Conservation (phyloP, 2,797 vertebrate genomes). For the Enteromius radiatus region DNA sequence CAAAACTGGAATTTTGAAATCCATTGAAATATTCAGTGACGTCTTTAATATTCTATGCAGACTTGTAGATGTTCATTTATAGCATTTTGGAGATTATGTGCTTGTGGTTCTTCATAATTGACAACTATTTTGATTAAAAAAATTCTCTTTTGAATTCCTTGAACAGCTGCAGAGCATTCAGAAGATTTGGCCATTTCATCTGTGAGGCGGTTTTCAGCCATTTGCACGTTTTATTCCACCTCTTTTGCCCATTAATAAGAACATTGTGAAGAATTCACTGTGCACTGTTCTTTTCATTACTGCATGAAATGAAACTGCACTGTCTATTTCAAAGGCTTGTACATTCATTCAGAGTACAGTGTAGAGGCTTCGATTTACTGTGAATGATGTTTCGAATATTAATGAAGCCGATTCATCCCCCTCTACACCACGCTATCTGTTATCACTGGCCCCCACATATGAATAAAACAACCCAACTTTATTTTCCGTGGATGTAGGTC, state of each 20-base stretch:
- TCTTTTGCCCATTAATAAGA: slow-evolving; percentile 46
- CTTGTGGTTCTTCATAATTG: not conserved
- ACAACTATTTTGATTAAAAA: not conserved
- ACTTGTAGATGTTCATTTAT: slow-evolving; percentile 7
- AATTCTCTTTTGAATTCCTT: slow-evolving; percentile 24
- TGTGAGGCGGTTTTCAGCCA: slow-evolving; percentile 40
- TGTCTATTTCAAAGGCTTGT: slow-evolving; percentile 32
- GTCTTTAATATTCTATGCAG: not conserved
- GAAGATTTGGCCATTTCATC: slow-evolving; percentile 17
- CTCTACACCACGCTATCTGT: slow-evolving; percentile 42
- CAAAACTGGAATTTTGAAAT: not conserved
- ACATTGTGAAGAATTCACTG: slow-evolving; percentile 49
- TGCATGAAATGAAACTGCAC: slow-evolving; percentile 51
- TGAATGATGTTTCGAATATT: slow-evolving; percentile 60
- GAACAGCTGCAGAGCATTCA: slow-evolving; percentile 14
- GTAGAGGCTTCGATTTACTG: slow-evolving; percentile 59
- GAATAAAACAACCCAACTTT: slow-evolving; percentile 69
- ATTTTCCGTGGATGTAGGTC: slow-evolving; percentile 56
- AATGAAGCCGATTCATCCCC: slow-evolving; percentile 43
- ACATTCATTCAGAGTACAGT: slow-evolving; percentile 42
- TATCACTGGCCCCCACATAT: slow-evolving; percentile 60
- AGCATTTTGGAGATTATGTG: not conserved
- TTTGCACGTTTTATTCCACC: slow-evolving; percentile 51
- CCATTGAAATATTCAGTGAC: not conserved
- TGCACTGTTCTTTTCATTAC: slow-evolving; percentile 50